Base-by-base conservation (phyloP, 1,140 invertebrate species). In the Stegodyphus dumicola region DNA sequence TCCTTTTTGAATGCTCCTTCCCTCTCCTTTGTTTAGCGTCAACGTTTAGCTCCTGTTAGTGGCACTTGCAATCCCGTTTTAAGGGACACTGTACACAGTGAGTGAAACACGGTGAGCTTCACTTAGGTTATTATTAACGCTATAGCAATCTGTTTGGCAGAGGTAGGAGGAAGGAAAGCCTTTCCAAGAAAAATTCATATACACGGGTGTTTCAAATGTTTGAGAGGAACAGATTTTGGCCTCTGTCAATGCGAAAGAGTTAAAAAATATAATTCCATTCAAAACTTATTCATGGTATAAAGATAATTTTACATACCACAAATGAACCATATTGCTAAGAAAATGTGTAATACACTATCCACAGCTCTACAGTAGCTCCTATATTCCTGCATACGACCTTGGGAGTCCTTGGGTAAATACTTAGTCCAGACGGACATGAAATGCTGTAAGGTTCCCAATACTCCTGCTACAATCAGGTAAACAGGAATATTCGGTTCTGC, bases 391-490 rank as follows among this genome's bases (percentile, higher is more conserved):
- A 77, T 5, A 0, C 49, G 5, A 5, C 81, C 81, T 49, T 69
- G 51, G 0, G 73, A 69, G 9, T 76, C 73, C 52, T 60, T 70
- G 0, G 81, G 81, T 6, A 85, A 18, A 13, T 77, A 85, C 52
- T 77, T 85, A 5, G 73, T 85, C 81, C 81, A 85, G 33, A 85
- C 18, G n/a, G 81, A 17, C 6, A 85, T 69, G 81, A 85, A 54
- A 70, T 85, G 81, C 53, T 85, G 81, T 3, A 85, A 1, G 9
- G 81, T 85, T 66, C 81, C 81, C 1, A 85, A n/a, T 17, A 76
- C 81, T n/a, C 81, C 81, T n/a, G 73, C 13, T 13, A 85, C 81
- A 7, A 85, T 77, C 11, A 85, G 71, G 53, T 85, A 85, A 6
- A 85, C 18, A 13, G 81, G 81, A 11, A 85, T 77, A 48, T 85